A percentile compares a stretch with the other conserved stretches of the same genome.
These are phyloP conservation scores for Neofelis nebulosa DNA, from an alignment of 2,113 vertebrate species.

Conservation along the genomic window DNA sequence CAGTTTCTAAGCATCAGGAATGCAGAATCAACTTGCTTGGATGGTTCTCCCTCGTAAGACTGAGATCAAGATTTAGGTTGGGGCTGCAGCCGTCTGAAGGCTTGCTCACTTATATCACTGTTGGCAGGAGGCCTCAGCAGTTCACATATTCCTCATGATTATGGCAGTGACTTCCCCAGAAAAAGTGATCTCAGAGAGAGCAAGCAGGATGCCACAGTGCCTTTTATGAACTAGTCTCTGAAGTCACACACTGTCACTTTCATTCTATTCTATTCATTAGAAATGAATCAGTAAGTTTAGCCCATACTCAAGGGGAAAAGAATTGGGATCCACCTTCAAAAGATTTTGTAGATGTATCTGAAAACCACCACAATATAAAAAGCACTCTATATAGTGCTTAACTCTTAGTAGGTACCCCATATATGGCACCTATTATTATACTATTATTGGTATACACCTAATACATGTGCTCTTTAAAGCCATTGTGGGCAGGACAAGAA, in stretches of 20 bases:
- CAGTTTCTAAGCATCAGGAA: neutral
- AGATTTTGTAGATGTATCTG: neutral
- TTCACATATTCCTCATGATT: neutral
- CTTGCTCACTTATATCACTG: neutral
- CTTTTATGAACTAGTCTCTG: neutral
- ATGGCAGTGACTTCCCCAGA: neutral
- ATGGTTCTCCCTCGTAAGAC: neutral
- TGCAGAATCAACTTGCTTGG: neutral
- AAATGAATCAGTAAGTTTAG: conserved; percentile 21
- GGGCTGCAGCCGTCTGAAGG: neutral
- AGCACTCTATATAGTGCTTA: neutral
- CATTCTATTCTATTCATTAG: neutral
- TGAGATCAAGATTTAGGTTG: neutral
- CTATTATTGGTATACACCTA: neutral
- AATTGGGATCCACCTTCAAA: neutral
- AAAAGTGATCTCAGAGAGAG: neutral
- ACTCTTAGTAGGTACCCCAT: neutral
- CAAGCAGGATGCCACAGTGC: neutral
- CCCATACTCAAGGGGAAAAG: neutral
- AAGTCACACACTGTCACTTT: neutral
- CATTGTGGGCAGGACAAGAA: neutral
- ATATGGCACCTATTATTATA: neutral
- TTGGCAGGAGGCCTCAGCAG: neutral
- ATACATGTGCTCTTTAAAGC: neutral
- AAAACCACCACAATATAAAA: neutral